Percentiles rank a stretch among this genome's conserved stretches.
phyloP scores from a whole-genome alignment of 2,888 invertebrate species.

The Philonicus albiceps region DNA sequence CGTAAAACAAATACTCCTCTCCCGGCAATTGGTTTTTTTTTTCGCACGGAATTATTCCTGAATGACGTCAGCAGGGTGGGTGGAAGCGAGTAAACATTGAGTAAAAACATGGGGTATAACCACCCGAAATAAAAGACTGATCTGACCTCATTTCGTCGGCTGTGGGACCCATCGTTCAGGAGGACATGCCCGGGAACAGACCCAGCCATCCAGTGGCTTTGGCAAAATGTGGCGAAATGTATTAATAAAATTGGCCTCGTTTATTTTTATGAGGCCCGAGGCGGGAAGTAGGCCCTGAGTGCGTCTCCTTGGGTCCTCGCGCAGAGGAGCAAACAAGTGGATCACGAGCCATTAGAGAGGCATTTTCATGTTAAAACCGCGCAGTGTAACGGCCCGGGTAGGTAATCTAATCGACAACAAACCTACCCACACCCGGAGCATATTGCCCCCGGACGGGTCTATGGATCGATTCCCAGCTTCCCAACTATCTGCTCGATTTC shows the following conservation, averaged over 20 bases:
- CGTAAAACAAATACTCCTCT: background rate
- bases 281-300: background rate
- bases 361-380: background rate
- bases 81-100: background rate
- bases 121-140: background rate
- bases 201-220: background rate
- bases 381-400: background rate
- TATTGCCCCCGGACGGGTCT: background rate
- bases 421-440: background rate
- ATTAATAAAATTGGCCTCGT: conserved; percentile 15
- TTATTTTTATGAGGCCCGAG: conserved; percentile 20
- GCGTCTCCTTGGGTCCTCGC: background rate
- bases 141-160: background rate
- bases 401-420: background rate
- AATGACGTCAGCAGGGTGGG: background rate
- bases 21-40: background rate
- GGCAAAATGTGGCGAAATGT: background rate
- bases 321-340: conserved; percentile 13
- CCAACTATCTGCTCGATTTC: background rate
- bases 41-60: background rate
- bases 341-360: background rate
- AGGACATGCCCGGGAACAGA: background rate
- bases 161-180: background rate
- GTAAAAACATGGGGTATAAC: background rate
- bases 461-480: background rate